Evolutionary conservation across 2,888 invertebrate species (phyloP), one percentile per base, ranked within the genome.

Genomic region (Cordilura impudica): DNA sequence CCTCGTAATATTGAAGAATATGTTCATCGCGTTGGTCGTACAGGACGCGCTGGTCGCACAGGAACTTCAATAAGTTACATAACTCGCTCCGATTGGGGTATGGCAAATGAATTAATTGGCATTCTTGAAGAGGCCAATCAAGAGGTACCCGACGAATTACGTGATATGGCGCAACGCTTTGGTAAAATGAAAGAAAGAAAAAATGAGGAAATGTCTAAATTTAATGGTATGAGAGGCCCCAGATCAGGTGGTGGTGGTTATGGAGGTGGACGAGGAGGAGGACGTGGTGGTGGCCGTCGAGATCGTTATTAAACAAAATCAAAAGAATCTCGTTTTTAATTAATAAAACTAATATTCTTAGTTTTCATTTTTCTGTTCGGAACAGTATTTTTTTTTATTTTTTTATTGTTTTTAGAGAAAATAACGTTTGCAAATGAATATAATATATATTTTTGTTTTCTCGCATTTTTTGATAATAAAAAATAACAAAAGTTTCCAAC

Each of bases 1-100:
- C 98, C 98, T 0, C 92, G 94, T 14, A 96, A 97, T 85, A 96
- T 98, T 84, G 98, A 98, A 88, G 98, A 98, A 86, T 98, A 98
- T 90, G 89, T 90, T 0, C 98, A 98, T 87, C 92, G 98, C 78
- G 96, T 98, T n/a, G 98, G 98, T 0, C 92, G 98, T 77, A 98
- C 98, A 0, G 98, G 98, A 0, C 92, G 98, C 73, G 98, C 98
- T 14, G 98, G 98, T 14, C 93, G 93, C 76, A 93, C 92, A 0
- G 98, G 98, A 0, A 93, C 93, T 65, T 94, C 97, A 0, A 92
- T 98, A 35, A 95, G 96, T 67, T 94, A 95, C 84, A 91, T 98
- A 81, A 94, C 97, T 0, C 91, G 94, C 45, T 90, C 90, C 23
- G 97, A 98, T 89, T 97, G 97, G 96, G 92, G 91, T 10, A 93